A percentile compares a stretch with the other conserved stretches of the same genome.
Conservation (phyloP, 2,888 invertebrate genomes). For the Spodoptera picta region DNA sequence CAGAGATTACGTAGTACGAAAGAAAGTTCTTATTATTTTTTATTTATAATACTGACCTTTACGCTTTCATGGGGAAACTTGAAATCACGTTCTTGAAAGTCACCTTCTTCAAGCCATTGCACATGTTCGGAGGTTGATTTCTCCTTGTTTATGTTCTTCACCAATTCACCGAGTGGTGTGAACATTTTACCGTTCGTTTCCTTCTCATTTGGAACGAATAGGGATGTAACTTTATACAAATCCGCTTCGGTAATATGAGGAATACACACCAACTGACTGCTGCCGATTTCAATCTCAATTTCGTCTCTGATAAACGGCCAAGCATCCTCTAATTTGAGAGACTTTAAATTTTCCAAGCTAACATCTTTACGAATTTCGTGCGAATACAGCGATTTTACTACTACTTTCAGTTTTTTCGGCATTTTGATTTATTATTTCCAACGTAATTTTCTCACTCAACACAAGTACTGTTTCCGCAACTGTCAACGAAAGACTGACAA, state of each 20-base stretch:
- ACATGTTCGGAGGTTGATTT: slow-evolving; percentile 79
- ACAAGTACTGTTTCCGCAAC: slow-evolving; percentile 26
- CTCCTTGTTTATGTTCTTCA: slow-evolving; percentile 78
- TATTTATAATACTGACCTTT: slow-evolving; percentile 57
- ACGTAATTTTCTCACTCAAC: slow-evolving; percentile 29
- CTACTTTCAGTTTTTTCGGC: slow-evolving; percentile 86
- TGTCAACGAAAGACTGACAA: slow-evolving; percentile 65
- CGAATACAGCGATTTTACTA: slow-evolving; percentile 84
- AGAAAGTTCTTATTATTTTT: slow-evolving; percentile 3
- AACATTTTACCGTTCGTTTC: slow-evolving; percentile 84
- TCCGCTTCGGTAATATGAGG: slow-evolving; percentile 87
- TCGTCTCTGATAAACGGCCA: slow-evolving; percentile 88
- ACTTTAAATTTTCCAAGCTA: slow-evolving; percentile 81
- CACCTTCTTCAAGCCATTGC: slow-evolving; percentile 76
- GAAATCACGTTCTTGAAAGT: slow-evolving; percentile 77
- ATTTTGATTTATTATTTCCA: slow-evolving; percentile 62
- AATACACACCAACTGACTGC: slow-evolving; percentile 84
- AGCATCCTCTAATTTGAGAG: slow-evolving; percentile 84
- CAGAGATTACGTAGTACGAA: slow-evolving; percentile 4
- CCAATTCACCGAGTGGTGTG: slow-evolving; percentile 81
- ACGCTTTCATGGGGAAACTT: slow-evolving; percentile 87
- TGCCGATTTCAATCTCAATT: slow-evolving; percentile 87
- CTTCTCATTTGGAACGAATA: slow-evolving; percentile 85
- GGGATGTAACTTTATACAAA: slow-evolving; percentile 82
- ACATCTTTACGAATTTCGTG: slow-evolving; percentile 87